Evolutionary conservation across 2,888 invertebrate genomes (phyloP).

Genomic region (Phymatocera aterrima): DNA sequence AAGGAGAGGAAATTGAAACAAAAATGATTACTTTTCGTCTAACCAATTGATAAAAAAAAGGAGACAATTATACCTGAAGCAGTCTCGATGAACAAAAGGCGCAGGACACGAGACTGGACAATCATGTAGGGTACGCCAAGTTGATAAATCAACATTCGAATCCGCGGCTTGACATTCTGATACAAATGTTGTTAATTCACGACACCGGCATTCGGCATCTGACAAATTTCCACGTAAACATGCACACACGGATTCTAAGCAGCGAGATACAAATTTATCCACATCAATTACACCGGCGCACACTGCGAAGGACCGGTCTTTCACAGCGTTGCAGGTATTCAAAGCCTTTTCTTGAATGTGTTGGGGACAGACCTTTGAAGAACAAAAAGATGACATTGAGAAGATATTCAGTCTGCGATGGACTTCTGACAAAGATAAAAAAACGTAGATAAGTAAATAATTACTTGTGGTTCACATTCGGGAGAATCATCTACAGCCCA

Average conservation of each 20-base stretch:
- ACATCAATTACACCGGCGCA: constrained; percentile 82
- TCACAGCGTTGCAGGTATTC: constrained; percentile 82
- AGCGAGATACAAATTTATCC: constrained; percentile 83
- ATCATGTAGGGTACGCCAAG: constrained; percentile 84
- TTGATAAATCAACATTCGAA: constrained; percentile 80
- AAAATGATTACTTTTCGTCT: background rate
- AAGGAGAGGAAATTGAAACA: background rate
- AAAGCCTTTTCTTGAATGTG: constrained; percentile 81
- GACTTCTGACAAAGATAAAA: background rate
- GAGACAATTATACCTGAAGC: constrained; percentile 83
- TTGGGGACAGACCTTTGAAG: constrained; percentile 78
- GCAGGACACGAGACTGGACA: constrained; percentile 85
- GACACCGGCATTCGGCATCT: constrained; percentile 81
- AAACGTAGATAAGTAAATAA: constrained; percentile 43
- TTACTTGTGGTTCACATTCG: constrained; percentile 75
- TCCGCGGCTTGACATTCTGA: constrained; percentile 84
- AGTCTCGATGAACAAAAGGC: constrained; percentile 89
- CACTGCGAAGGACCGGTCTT: constrained; percentile 81
- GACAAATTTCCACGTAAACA: constrained; percentile 78
- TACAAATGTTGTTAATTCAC: constrained; percentile 82
- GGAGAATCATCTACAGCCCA: constrained; percentile 78
- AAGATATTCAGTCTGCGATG: background rate
- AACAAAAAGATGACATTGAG: background rate
- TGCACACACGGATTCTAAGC: constrained; percentile 86
- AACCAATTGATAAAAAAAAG: background rate